A percentile compares a stretch with the other conserved stretches of the same genome.
Evolutionary conservation across 2,113 vertebrate species (phyloP).

Genomic region (Lynx canadensis): DNA sequence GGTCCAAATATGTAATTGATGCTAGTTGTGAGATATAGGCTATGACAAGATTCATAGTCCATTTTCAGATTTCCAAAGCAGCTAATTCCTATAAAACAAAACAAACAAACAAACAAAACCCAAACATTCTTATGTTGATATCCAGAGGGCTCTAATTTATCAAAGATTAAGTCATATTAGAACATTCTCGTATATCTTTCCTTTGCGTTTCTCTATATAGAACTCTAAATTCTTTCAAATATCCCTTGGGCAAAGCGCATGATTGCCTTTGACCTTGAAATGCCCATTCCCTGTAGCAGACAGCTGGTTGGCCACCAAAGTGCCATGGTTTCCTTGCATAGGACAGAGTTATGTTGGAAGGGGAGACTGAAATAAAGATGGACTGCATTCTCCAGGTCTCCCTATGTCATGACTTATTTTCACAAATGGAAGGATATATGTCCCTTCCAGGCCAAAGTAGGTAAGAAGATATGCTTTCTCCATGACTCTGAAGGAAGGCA

Average conservation of each 20-base stretch:
- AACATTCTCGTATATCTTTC: not conserved
- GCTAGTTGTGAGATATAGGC: not conserved
- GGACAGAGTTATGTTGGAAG: not conserved
- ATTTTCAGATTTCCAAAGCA: not conserved
- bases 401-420: not conserved
- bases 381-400: too few species aligned
- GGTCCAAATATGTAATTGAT: not conserved
- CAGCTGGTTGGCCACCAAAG: not conserved
- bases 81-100: not conserved
- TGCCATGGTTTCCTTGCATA: accelerated
- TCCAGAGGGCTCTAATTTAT: not conserved
- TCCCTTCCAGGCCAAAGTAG: not conserved
- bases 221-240: not conserved
- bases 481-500: not conserved
- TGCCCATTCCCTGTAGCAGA: not conserved
- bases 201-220: not conserved
- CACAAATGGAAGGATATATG: not conserved
- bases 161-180: not conserved
- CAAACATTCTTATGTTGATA: not conserved
- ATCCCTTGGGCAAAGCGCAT: not conserved
- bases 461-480: not conserved
- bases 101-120: not conserved
- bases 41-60: not conserved
- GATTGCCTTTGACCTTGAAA: not conserved
- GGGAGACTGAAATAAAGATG: accelerated